Evolutionary conservation across 2,888 invertebrate genomes (phyloP).

Genomic region (Coleophora flavipennella): DNA sequence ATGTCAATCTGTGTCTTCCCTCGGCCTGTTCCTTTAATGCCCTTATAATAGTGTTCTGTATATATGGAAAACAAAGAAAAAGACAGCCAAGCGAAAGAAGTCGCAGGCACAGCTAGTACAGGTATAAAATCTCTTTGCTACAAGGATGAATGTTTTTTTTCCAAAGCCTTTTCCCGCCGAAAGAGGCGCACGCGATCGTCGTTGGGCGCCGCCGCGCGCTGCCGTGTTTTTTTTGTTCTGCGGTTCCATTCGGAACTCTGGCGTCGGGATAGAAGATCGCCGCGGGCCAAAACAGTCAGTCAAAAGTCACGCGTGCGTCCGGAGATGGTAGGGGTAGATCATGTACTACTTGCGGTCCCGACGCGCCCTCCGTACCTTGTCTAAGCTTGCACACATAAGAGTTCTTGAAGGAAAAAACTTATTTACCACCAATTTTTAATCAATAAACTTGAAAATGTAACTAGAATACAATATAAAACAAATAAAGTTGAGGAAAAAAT

Average conservation of each 20-base stretch:
- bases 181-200: constrained; percentile 49
- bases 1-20: too few species aligned
- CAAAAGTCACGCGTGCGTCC: constrained; percentile 69
- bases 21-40: too few species aligned
- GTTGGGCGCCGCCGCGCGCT: constrained; percentile 55
- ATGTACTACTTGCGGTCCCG: background rate
- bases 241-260: constrained; percentile 39
- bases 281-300: constrained; percentile 64
- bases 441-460: too few species aligned
- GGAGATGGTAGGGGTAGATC: constrained; percentile 11
- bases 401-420: too few species aligned
- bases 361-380: too few species aligned
- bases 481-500: too few species aligned
- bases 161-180: constrained; percentile 47
- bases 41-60: too few species aligned
- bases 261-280: constrained; percentile 36
- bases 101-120: constrained; percentile 52
- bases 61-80: too few species aligned
- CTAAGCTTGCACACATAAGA: too few species aligned
- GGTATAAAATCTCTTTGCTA: constrained; percentile 35
- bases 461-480: too few species aligned
- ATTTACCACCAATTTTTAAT: too few species aligned
- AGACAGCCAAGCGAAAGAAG: too few species aligned
- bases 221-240: constrained; percentile 45
- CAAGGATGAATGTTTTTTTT: constrained; percentile 31